These are phyloP conservation scores for Scaptomyza caliginosa DNA, from an alignment of 2,888 invertebrate genomes.

Conservation along the genomic window DNA sequence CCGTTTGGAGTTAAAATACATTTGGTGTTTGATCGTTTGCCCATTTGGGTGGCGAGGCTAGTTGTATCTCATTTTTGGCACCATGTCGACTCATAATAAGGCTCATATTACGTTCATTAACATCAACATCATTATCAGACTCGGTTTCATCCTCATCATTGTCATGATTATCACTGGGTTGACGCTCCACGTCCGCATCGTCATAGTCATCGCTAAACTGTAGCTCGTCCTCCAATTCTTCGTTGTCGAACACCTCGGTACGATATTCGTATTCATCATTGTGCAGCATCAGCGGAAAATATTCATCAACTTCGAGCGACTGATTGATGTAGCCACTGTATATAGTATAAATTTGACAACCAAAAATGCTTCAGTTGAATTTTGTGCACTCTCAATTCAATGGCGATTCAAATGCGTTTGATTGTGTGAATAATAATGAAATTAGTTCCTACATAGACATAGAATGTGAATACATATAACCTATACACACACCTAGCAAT, in stretches of 20 bases:
- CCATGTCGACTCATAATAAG: conserved; percentile 20
- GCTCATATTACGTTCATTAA: conserved; percentile 20
- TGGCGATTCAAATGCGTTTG: conserved; percentile 28
- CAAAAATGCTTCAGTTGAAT: conserved; percentile 53
- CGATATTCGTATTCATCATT: conserved; percentile 79
- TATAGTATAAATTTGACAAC: conserved; percentile 83
- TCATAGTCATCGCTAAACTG: conserved; percentile 81
- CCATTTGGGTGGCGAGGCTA: conserved; percentile 31
- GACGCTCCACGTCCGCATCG: conserved; percentile 48
- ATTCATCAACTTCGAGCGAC: conserved; percentile 95
- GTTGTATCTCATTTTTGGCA: conserved; percentile 46
- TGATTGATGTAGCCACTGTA: conserved; percentile 95
- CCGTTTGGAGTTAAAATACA: neutral
- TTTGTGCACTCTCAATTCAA: conserved; percentile 22
- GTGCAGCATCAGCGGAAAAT: conserved; percentile 89
- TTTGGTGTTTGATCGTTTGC: conserved; percentile 16
- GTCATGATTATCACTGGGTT: conserved; percentile 61
- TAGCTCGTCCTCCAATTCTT: conserved; percentile 81
- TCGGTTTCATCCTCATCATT: conserved; percentile 43
- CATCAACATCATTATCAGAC: conserved; percentile 24
- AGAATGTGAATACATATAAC: conserved; percentile 15
- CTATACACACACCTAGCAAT: conserved; percentile 57
- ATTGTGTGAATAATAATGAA: conserved; percentile 38
- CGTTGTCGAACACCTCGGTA: conserved; percentile 75
- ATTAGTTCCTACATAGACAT: conserved; percentile 24